A percentile compares a stretch with the other conserved stretches of the same genome.
Evolutionary conservation across 2,888 invertebrate genomes (phyloP).

Genomic region (Pasiphila rectangulata): DNA sequence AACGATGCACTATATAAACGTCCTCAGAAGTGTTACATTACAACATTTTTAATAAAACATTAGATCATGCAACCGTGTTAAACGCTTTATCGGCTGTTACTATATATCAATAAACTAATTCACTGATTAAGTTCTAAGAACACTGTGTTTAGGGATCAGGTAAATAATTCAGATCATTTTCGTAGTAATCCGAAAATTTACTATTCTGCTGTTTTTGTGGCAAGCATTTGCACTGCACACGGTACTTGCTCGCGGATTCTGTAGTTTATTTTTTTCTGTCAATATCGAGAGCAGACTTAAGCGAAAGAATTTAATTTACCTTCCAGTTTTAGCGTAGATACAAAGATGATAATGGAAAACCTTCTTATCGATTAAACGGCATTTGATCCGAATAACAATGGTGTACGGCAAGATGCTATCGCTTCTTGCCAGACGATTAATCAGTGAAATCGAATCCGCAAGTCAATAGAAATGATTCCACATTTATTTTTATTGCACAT

Average conservation of each 20-base stretch:
- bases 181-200: slow-evolving; percentile 22
- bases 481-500: slow-evolving; percentile 33
- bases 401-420: slow-evolving; percentile 16
- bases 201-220: slow-evolving; percentile 27
- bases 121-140: slow-evolving; percentile 22
- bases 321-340: background rate
- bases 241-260: slow-evolving; percentile 12
- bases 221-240: no score
- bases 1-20: slow-evolving; percentile 2
- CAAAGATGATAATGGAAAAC: slow-evolving; percentile 15
- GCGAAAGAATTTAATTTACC: slow-evolving; percentile 11
- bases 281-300: slow-evolving; percentile 3
- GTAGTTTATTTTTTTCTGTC: slow-evolving; percentile 22
- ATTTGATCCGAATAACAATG: slow-evolving; percentile 13
- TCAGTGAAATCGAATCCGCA: slow-evolving; percentile 16
- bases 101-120: slow-evolving; percentile 5
- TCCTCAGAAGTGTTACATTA: slow-evolving; percentile 5
- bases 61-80: background rate
- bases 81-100: background rate
- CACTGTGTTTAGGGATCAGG: slow-evolving; percentile 22
- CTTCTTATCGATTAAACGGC: slow-evolving; percentile 10
- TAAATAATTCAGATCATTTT: slow-evolving; percentile 24
- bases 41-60: slow-evolving; percentile 3
- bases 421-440: slow-evolving; percentile 14
- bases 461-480: slow-evolving; percentile 25